Evolutionary conservation across 2,888 invertebrate species (phyloP).

Genomic region (Drosophila mimica): DNA sequence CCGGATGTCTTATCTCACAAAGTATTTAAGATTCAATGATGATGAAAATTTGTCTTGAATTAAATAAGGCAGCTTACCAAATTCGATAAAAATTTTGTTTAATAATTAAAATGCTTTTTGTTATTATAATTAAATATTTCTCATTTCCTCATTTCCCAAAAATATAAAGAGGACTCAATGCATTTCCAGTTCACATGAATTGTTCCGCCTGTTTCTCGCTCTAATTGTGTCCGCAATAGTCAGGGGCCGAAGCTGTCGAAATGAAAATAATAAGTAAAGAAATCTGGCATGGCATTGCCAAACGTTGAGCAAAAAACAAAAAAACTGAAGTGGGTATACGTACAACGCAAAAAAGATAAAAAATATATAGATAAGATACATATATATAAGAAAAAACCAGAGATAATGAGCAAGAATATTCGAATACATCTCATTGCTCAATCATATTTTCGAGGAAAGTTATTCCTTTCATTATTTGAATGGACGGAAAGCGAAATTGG

Average conservation of each 20-base stretch:
- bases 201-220: conserved; percentile 5
- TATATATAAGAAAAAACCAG: background rate
- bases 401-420: conserved; percentile 37
- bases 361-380: background rate
- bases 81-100: background rate
- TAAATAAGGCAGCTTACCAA: background rate
- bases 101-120: background rate
- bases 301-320: conserved; percentile 9
- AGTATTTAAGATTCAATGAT: background rate
- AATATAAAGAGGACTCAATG: conserved; percentile 1
- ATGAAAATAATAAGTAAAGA: conserved; percentile 2
- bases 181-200: conserved; percentile 10
- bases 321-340: conserved; percentile 16
- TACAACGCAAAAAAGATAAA: conserved; percentile 2
- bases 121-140: conserved; percentile 10
- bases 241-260: conserved; percentile 50
- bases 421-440: conserved; percentile 52
- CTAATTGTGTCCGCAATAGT: conserved; percentile 50
- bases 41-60: background rate
- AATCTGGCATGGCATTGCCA: conserved; percentile 39
- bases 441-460: conserved; percentile 50
- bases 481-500: conserved; percentile 41
- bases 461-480: conserved; percentile 58
- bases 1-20: background rate
- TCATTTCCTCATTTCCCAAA: too few relatives aligned